A percentile compares a stretch with the other conserved stretches of the same genome.
phyloP scores from a whole-genome alignment of 1,140 invertebrate species.

The Phenacoccus solenopsis region DNA sequence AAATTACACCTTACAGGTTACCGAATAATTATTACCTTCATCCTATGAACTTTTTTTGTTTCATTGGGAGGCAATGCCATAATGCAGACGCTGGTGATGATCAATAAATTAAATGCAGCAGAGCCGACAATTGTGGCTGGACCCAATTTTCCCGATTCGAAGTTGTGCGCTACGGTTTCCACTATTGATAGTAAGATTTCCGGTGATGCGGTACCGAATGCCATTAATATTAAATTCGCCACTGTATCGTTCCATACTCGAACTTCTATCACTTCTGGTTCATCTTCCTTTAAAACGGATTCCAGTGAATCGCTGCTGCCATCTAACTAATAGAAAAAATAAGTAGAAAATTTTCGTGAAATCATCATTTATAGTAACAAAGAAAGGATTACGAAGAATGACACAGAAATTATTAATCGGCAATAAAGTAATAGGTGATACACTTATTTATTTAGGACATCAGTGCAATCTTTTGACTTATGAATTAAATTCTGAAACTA shows the following conservation, averaged over 20 bases:
- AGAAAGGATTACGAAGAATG: too few species aligned
- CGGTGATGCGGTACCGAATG: constrained; percentile 41
- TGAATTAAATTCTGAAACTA: too few species aligned
- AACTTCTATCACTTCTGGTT: constrained; percentile 32
- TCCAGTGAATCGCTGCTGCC: constrained; percentile 27
- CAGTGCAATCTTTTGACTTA: too few species aligned
- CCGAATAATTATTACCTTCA: constrained; percentile 36
- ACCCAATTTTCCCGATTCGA: constrained; percentile 42
- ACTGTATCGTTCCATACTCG: constrained; percentile 51
- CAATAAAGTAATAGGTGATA: too few species aligned
- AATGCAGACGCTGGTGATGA: constrained; percentile 47
- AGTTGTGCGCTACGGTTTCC: constrained; percentile 43
- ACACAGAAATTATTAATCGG: too few species aligned
- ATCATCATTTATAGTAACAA: too few species aligned
- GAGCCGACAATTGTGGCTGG: constrained; percentile 55
- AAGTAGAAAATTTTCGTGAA: not conserved
- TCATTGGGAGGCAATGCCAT: constrained; percentile 39
- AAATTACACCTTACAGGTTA: not conserved
- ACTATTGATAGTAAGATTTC: constrained; percentile 51
- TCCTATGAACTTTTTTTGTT: constrained; percentile 36
- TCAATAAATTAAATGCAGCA: constrained; percentile 49
- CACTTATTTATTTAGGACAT: too few species aligned
- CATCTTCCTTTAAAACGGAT: constrained; percentile 28
- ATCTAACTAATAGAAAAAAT: constrained; percentile 22
- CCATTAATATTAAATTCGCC: constrained; percentile 55